Evolutionary conservation across 2,888 invertebrate genomes (phyloP).

Genomic region (Allacma fusca): DNA sequence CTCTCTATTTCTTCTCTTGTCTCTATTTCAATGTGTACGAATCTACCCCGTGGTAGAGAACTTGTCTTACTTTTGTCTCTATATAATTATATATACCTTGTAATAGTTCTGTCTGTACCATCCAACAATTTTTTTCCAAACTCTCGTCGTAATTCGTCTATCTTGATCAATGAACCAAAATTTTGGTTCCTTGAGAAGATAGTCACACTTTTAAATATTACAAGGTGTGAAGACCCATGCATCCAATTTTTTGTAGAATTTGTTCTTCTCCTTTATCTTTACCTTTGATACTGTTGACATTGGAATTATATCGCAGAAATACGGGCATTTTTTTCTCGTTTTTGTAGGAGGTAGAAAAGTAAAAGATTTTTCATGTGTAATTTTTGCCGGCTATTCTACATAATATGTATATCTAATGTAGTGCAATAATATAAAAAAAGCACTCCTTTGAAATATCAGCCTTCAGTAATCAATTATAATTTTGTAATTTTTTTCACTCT

Average conservation of each 20-base stretch:
- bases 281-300: conserved; percentile 26
- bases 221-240: conserved; percentile 13
- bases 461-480: no score
- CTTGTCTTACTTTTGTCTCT: not conserved
- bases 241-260: conserved; percentile 18
- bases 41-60: no score
- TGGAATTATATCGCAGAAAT: conserved; percentile 27
- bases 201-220: not conserved
- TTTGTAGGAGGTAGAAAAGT: not conserved
- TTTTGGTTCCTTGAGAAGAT: not conserved
- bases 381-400: no score
- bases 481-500: no score
- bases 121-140: not conserved
- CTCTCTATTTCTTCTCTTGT: no score
- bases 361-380: not conserved
- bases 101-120: not conserved
- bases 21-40: no score
- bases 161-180: not conserved
- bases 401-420: no score
- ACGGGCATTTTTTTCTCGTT: not conserved
- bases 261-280: conserved; percentile 20
- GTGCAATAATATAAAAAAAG: no score
- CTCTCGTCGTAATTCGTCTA: not conserved
- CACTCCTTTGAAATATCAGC: no score
- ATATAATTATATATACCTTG: not conserved